phyloP scores from a whole-genome alignment of 2,113 vertebrate species.

The Rhombomys opimus region DNA sequence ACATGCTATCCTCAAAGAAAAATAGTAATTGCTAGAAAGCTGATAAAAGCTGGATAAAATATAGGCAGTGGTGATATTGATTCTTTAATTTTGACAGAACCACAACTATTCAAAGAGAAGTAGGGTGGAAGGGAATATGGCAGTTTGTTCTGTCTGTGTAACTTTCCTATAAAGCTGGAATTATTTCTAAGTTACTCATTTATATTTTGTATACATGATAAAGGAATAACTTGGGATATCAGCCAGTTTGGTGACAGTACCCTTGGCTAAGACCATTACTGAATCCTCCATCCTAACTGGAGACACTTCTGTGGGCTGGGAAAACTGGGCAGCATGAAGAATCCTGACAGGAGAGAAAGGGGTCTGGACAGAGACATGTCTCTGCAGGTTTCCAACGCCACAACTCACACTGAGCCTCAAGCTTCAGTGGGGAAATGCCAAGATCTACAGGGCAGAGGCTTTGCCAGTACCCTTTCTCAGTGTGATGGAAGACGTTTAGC shows the following conservation, averaged over 20 bases:
- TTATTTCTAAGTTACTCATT: not conserved
- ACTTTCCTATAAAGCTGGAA: slow-evolving; percentile 11
- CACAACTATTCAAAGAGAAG: not conserved
- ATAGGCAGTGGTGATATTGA: not conserved
- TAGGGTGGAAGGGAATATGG: not conserved
- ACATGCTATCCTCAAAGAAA: not conserved
- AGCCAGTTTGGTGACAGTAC: not conserved
- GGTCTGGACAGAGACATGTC: not conserved
- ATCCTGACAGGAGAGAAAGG: not conserved
- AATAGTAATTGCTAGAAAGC: not conserved
- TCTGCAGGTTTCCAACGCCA: slow-evolving; percentile 44
- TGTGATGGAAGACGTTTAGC: slow-evolving; percentile 27
- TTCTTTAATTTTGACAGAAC: slow-evolving; percentile 29
- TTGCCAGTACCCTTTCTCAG: slow-evolving; percentile 23
- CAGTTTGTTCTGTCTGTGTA: not conserved
- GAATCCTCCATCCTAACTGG: not conserved
- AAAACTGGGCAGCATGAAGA: not conserved
- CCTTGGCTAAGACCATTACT: not conserved
- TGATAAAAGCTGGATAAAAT: slow-evolving; percentile 11
- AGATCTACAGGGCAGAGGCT: not conserved
- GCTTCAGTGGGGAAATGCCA: not conserved
- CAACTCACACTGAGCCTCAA: not conserved
- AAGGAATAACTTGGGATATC: not conserved
- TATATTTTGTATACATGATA: not conserved
- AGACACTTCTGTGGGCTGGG: not conserved